Conservation (phyloP, 2,113 vertebrate genomes). For the Conger conger region DNA sequence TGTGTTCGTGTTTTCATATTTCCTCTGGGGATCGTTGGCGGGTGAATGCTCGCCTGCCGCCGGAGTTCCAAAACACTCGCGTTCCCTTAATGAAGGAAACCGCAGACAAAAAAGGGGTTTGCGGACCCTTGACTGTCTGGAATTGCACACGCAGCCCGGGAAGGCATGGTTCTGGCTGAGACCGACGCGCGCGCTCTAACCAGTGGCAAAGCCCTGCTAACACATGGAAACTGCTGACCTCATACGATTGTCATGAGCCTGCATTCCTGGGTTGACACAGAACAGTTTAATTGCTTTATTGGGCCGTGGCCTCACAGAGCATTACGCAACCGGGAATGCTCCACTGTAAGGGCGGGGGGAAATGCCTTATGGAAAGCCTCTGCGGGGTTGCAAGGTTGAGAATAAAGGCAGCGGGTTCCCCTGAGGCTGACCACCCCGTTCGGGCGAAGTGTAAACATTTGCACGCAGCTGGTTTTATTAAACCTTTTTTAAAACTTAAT, state of each 20-base stretch:
- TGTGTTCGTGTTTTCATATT: neutral
- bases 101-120: neutral
- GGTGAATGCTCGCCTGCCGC: neutral
- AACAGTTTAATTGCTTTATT: constrained; percentile 13
- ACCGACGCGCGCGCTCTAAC: neutral
- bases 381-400: neutral
- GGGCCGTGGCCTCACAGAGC: neutral
- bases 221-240: neutral
- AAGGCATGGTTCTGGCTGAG: neutral
- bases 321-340: neutral
- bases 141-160: neutral
- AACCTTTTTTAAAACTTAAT: neutral
- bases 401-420: neutral
- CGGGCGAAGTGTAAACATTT: neutral
- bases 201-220: neutral
- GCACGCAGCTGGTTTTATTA: neutral
- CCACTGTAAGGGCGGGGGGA: neutral
- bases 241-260: neutral
- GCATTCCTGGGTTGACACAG: neutral
- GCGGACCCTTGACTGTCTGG: neutral
- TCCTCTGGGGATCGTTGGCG: neutral
- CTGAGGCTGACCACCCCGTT: neutral
- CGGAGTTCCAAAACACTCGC: neutral
- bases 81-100: neutral
- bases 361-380: neutral